A percentile compares a stretch with the other conserved stretches of the same genome.
Conservation (phyloP, 2,888 invertebrate species). For the Volucella bombylans region DNA sequence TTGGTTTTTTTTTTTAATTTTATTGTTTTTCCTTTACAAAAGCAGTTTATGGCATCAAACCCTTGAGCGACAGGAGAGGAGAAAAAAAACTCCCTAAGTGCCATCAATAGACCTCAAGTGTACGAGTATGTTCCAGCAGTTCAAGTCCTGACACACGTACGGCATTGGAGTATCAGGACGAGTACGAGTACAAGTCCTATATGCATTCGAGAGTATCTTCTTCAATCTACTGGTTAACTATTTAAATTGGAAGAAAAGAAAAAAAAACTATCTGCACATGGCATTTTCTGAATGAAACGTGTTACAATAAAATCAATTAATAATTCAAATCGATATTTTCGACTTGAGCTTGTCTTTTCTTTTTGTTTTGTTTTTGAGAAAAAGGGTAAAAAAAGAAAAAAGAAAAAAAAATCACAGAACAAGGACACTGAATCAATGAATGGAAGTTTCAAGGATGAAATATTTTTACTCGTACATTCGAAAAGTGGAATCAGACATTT, state of each 20-base stretch:
- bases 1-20: no score
- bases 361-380: conserved; percentile 2
- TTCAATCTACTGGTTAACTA: conserved; percentile 30
- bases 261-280: conserved; percentile 37
- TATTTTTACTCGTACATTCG: conserved; percentile 3
- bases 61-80: not conserved
- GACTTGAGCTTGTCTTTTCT: conserved; percentile 1
- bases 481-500: not conserved
- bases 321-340: conserved; percentile 33
- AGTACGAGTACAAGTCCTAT: not conserved
- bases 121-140: conserved; percentile 16
- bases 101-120: conserved; percentile 31
- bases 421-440: conserved; percentile 42
- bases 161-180: no score
- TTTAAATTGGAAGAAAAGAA: not conserved
- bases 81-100: conserved; percentile 4
- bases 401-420: not conserved
- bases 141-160: not conserved
- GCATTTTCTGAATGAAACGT: conserved; percentile 36
- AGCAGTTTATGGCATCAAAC: not conserved
- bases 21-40: no score
- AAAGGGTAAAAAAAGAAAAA: not conserved
- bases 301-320: conserved; percentile 57
- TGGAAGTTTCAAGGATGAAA: conserved; percentile 40
- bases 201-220: not conserved